These are phyloP conservation scores for Labeo rohita DNA, from an alignment of 2,113 vertebrate genomes.

Conservation along the genomic window DNA sequence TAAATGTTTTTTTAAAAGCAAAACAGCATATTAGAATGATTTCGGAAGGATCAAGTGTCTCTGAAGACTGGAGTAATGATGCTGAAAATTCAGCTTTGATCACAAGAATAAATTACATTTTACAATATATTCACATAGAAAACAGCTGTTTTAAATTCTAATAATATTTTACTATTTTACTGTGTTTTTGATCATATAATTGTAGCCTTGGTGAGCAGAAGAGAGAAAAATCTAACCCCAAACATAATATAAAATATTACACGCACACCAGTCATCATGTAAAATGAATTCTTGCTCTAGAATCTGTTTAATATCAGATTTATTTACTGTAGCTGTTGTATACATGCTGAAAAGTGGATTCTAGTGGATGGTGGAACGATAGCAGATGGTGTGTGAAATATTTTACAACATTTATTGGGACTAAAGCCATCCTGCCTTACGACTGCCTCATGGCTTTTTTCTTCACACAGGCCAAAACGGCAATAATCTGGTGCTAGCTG, in stretches of 20 bases:
- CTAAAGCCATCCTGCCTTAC: background rate
- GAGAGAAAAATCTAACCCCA: background rate
- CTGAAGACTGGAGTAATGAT: background rate
- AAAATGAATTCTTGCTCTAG: background rate
- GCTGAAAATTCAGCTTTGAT: background rate
- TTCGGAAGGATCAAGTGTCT: no score
- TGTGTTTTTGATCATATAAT: background rate
- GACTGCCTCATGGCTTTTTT: background rate
- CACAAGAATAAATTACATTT: background rate
- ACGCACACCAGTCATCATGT: background rate
- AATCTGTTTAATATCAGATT: background rate
- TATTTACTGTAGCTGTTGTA: background rate
- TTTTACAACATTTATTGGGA: background rate
- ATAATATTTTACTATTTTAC: background rate
- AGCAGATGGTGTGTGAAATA: background rate
- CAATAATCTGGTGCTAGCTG: background rate
- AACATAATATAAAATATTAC: background rate
- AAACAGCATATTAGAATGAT: background rate
- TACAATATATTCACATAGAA: background rate
- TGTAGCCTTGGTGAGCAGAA: background rate
- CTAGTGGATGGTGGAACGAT: background rate
- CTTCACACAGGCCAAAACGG: background rate
- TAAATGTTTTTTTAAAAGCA: no score
- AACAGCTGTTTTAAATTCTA: background rate
- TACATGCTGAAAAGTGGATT: background rate